These are phyloP conservation scores for Corbicula japonica DNA, from an alignment of 2,888 invertebrate genomes.

Conservation along the genomic window DNA sequence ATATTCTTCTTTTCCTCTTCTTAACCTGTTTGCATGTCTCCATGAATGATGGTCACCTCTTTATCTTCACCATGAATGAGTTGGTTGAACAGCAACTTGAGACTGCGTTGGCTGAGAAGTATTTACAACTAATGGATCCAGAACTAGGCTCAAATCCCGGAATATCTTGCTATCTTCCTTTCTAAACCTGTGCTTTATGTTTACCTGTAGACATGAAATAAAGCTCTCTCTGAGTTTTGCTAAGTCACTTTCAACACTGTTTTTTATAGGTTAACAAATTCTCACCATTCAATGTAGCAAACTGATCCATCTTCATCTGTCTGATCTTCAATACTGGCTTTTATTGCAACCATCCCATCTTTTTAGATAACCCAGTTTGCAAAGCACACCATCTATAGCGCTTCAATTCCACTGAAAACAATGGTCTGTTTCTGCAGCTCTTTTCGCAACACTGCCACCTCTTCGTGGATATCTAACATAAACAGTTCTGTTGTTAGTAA, in stretches of 20 bases:
- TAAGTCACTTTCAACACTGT: constrained; percentile 13
- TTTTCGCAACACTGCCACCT: not conserved
- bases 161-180: constrained; percentile 30
- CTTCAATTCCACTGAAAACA: constrained; percentile 21
- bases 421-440: constrained; percentile 28
- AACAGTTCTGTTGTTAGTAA: constrained; percentile 23
- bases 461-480: constrained; percentile 6
- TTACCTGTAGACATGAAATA: constrained; percentile 2
- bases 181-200: constrained; percentile 33
- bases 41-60: constrained; percentile 20
- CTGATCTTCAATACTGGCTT: not conserved
- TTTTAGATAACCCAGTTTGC: not conserved
- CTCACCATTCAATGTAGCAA: constrained; percentile 4
- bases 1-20: constrained; percentile 1
- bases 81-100: not conserved
- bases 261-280: constrained; percentile 9
- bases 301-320: not conserved
- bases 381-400: constrained; percentile 4
- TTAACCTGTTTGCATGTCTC: constrained; percentile 14
- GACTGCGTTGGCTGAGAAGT: not conserved
- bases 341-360: not conserved
- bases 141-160: constrained; percentile 13
- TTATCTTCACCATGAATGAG: constrained; percentile 26
- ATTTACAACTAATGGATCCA: constrained; percentile 20
- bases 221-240: constrained; percentile 5